Conservation (phyloP, 2,888 invertebrate genomes). For the Lacanobia wlatinum region DNA sequence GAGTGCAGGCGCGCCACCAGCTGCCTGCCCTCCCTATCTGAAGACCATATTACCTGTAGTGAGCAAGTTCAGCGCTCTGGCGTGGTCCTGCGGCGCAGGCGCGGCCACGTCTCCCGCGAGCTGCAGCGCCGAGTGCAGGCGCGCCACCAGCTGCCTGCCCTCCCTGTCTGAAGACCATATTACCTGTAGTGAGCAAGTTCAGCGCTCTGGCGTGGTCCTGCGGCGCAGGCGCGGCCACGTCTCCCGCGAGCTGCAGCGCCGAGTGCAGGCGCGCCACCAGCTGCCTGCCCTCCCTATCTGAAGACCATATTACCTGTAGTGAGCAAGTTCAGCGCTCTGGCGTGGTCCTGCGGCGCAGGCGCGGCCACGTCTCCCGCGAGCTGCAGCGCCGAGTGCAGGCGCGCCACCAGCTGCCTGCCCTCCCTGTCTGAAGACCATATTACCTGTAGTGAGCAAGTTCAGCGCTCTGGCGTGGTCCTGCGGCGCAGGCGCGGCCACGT, state of each 20-base stretch:
- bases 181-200: slow-evolving; percentile 92
- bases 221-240: slow-evolving; percentile 72
- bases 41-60: slow-evolving; percentile 88
- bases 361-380: slow-evolving; percentile 77
- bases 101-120: slow-evolving; percentile 77
- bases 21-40: slow-evolving; percentile 63
- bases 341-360: slow-evolving; percentile 82
- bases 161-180: slow-evolving; percentile 57
- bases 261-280: slow-evolving; percentile 74
- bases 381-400: slow-evolving; percentile 75
- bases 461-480: slow-evolving; percentile 90
- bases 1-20: slow-evolving; percentile 74
- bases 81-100: slow-evolving; percentile 82
- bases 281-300: slow-evolving; percentile 63
- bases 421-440: slow-evolving; percentile 56
- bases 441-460: slow-evolving; percentile 92
- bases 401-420: slow-evolving; percentile 69
- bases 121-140: slow-evolving; percentile 75
- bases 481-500: slow-evolving; percentile 72
- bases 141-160: slow-evolving; percentile 69
- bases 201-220: slow-evolving; percentile 90
- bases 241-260: slow-evolving; percentile 78
- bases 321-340: slow-evolving; percentile 92
- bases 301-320: slow-evolving; percentile 88
- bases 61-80: slow-evolving; percentile 92